Conservation (phyloP, 1,140 invertebrate species). For the Pseudomyrmex cubaensis region DNA sequence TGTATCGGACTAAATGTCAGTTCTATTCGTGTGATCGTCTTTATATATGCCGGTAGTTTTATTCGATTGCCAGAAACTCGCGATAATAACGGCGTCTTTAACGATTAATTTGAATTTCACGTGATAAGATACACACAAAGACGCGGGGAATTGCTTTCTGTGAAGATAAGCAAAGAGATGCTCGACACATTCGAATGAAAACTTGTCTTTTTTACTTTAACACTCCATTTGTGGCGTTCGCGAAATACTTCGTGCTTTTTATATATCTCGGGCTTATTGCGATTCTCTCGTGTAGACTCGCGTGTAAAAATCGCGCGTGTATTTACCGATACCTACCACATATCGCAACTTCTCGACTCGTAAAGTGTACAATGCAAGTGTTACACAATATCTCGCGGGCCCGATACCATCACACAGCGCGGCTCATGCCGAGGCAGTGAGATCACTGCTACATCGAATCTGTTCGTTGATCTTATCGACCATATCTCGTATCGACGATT, state of each 20-base stretch:
- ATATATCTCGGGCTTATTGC: too few species aligned
- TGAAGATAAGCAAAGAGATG: too few species aligned
- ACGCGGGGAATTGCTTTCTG: too few species aligned
- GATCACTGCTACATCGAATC: conserved; percentile 18
- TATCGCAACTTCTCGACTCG: neutral
- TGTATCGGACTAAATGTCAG: neutral
- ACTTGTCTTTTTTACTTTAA: too few species aligned
- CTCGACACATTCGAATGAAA: too few species aligned
- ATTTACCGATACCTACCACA: too few species aligned
- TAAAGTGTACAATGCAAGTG: neutral
- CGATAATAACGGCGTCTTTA: too few species aligned
- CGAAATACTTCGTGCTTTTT: too few species aligned
- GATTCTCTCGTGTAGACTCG: too few species aligned
- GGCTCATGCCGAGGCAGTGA: conserved; percentile 9
- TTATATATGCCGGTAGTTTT: neutral
- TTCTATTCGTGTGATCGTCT: conserved; percentile 3
- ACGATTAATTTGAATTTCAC: neutral
- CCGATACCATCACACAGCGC: neutral
- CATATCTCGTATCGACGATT: conserved; percentile 30
- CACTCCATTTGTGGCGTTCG: too few species aligned
- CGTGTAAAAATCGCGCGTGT: too few species aligned
- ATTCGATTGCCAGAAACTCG: neutral
- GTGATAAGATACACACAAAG: too few species aligned
- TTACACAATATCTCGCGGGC: conserved; percentile 6
- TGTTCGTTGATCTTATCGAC: conserved; percentile 34